phyloP scores from a whole-genome alignment of 92 coral and sea anemone genomes.

The Muricea muricata region DNA sequence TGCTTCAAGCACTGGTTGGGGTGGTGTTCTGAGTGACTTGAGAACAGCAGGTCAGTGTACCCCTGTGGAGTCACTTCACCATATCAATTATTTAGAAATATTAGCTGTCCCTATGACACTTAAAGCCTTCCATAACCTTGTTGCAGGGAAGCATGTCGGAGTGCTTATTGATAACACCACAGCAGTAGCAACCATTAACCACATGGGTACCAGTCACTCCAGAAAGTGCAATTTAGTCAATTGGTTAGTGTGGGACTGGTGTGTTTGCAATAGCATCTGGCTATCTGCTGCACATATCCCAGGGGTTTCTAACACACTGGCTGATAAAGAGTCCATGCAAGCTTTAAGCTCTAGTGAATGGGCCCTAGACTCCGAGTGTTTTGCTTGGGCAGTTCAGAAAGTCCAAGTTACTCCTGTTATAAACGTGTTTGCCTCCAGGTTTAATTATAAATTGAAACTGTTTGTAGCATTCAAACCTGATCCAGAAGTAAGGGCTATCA shows the following conservation, averaged over 20 bases:
- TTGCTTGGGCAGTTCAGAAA: background rate
- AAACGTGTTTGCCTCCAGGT: slow-evolving; percentile 64
- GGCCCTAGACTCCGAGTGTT: background rate
- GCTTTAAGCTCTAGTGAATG: slow-evolving; percentile 6
- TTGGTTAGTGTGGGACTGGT: background rate
- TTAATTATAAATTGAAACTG: slow-evolving; percentile 40
- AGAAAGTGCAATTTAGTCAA: background rate
- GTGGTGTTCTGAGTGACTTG: slow-evolving; percentile 38
- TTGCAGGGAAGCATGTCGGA: slow-evolving; percentile 52
- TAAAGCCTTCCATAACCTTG: slow-evolving; percentile 45
- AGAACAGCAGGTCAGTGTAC: slow-evolving; percentile 69
- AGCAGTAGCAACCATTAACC: slow-evolving; percentile 65
- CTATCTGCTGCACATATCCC: slow-evolving; percentile 9
- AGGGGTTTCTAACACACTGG: background rate
- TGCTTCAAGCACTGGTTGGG: slow-evolving; percentile 57
- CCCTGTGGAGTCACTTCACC: slow-evolving; percentile 58
- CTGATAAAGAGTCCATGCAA: background rate
- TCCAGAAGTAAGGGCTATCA: slow-evolving; percentile 53
- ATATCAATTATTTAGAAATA: slow-evolving; percentile 56
- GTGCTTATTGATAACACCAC: slow-evolving; percentile 68
- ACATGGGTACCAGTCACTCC: slow-evolving; percentile 78
- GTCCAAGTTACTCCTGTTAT: slow-evolving; percentile 39
- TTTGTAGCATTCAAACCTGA: slow-evolving; percentile 67
- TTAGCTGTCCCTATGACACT: slow-evolving; percentile 61
- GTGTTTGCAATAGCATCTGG: background rate